A percentile compares a stretch with the other conserved stretches of the same genome.
phyloP scores from a whole-genome alignment of 2,888 invertebrate genomes.

The Drosophila planitibia region DNA sequence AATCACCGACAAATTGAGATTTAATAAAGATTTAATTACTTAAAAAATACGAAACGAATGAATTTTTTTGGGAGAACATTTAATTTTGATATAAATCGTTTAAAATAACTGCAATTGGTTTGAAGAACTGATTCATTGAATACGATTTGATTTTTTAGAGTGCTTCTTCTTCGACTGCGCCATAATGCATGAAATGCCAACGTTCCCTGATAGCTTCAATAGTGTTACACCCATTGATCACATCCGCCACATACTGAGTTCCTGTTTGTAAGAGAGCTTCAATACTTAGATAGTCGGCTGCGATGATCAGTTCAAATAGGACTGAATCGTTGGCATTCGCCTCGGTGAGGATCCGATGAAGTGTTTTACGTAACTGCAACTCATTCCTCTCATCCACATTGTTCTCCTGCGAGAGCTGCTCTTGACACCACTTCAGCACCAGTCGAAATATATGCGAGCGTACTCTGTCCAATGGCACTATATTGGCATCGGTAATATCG shows the following conservation, averaged over 20 bases:
- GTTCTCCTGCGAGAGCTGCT: background rate
- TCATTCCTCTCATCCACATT: too few relatives aligned
- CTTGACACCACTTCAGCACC: slow-evolving; percentile 40
- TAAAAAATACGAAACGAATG: slow-evolving; percentile 46
- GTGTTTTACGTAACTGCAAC: background rate
- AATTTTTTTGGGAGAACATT: background rate
- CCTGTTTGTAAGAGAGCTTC: slow-evolving; percentile 27
- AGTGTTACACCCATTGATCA: slow-evolving; percentile 24
- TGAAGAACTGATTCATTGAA: background rate
- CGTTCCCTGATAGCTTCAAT: slow-evolving; percentile 30
- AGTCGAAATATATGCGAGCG: slow-evolving; percentile 23
- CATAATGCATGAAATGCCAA: slow-evolving; percentile 27
- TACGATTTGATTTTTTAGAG: background rate
- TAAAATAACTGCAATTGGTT: background rate
- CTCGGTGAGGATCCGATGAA: background rate
- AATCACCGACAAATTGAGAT: slow-evolving; percentile 79
- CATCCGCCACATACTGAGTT: slow-evolving; percentile 35
- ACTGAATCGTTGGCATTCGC: background rate
- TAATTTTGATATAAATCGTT: background rate
- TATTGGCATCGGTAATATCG: slow-evolving; percentile 14
- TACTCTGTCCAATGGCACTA: slow-evolving; percentile 28
- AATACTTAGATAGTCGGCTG: slow-evolving; percentile 54
- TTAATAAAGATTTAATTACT: slow-evolving; percentile 80
- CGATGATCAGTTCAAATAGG: slow-evolving; percentile 45
- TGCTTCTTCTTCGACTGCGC: slow-evolving; percentile 1